phyloP scores from a whole-genome alignment of 2,113 vertebrate species.

The Scatophagus argus region DNA sequence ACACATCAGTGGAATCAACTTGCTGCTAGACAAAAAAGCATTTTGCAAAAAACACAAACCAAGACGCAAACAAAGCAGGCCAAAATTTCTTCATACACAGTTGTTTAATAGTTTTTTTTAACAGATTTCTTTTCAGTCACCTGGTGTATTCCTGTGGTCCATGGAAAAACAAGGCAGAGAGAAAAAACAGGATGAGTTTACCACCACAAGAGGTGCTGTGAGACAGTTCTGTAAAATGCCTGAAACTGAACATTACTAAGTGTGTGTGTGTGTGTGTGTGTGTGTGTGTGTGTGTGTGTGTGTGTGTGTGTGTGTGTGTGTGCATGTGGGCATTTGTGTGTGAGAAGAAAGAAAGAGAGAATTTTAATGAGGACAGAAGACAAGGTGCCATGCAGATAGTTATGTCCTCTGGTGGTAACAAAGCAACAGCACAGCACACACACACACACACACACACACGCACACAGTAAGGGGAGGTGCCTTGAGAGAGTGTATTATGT shows the following conservation, averaged over 20 bases:
- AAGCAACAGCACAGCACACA: not conserved
- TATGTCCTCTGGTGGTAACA: not conserved
- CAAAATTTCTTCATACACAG: not conserved
- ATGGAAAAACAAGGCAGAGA: not conserved
- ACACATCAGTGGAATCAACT: conserved; percentile 10
- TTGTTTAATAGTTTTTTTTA: not conserved
- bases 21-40: not conserved
- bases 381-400: conserved; percentile 3
- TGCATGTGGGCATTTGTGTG: not conserved
- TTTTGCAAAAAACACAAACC: not conserved
- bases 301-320: not conserved
- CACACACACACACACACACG: conserved; percentile 3
- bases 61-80: not conserved
- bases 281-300: not conserved
- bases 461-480: conserved; percentile 42
- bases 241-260: not conserved
- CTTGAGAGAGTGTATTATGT: conserved; percentile 58
- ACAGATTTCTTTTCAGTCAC: too few relatives aligned
- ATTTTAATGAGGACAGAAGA: not conserved
- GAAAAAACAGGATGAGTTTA: not conserved
- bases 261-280: not conserved
- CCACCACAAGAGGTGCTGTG: not conserved
- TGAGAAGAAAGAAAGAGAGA: not conserved
- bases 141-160: not conserved
- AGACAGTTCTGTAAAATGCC: not conserved